Evolutionary conservation across 2,113 vertebrate genomes (phyloP).

Genomic region (Poeciliopsis prolifica): DNA sequence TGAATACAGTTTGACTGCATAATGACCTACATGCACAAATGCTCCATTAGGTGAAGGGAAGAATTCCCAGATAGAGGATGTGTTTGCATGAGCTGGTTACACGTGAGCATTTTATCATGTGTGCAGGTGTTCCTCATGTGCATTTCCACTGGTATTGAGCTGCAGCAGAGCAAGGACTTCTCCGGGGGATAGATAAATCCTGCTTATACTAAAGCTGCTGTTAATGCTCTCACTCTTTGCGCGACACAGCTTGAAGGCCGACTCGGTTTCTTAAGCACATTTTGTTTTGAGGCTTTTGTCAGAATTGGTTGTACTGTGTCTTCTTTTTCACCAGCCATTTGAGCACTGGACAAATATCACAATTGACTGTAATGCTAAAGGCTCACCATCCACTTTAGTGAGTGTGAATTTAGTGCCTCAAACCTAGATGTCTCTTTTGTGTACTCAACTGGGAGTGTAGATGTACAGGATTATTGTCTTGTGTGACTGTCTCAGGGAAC

Average conservation of each 20-base stretch:
- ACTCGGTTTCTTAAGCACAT: conserved; percentile 13
- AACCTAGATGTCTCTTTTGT: neutral
- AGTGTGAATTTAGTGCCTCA: conserved; percentile 4
- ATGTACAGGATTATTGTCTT: conserved; percentile 7
- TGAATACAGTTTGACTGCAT: conserved; percentile 22
- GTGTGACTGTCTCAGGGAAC: neutral
- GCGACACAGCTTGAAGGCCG: neutral
- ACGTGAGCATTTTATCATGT: neutral
- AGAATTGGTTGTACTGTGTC: neutral
- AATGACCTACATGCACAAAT: conserved; percentile 13
- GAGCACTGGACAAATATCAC: neutral
- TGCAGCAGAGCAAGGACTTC: neutral
- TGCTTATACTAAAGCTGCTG: conserved; percentile 8
- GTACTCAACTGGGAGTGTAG: conserved; percentile 9
- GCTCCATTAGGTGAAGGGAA: neutral
- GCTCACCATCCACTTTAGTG: conserved; percentile 17
- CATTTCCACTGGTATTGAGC: conserved; percentile 6
- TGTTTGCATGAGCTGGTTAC: neutral
- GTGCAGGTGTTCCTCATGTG: conserved; percentile 4
- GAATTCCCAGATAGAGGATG: neutral
- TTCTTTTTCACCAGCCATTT: conserved; percentile 11
- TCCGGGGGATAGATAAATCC: conserved; percentile 1
- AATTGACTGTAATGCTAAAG: neutral
- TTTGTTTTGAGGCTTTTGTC: conserved; percentile 7
- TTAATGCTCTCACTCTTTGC: conserved; percentile 10